Base-by-base conservation (phyloP, 2,113 vertebrate species). In the Furnarius figulus region DNA sequence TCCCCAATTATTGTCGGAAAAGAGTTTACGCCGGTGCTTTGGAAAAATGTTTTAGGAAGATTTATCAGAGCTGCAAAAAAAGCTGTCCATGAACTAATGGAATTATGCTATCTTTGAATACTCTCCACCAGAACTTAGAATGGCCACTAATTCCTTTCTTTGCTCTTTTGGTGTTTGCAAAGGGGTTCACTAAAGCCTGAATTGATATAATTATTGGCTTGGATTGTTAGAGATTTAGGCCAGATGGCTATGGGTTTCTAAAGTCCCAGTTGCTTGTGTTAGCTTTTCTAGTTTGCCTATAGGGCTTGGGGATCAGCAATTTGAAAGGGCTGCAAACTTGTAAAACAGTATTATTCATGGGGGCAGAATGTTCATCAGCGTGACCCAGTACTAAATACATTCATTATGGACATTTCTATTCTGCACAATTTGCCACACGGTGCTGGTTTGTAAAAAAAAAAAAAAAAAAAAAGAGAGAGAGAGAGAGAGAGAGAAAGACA, bases 341-440 rank as follows among this genome's bases (percentile, higher is more conserved):
- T 98, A 98, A 98, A 99, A 98, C 97, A 98, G 97, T 97, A 97
- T 98, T 98, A 98, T 98, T 98, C 98, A 98, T 98, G 97, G 97
- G 98, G 98, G 97, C 98, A 97, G 97, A 98, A 98, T 98, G 99
- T 98, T 98, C 98, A 97, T 98, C 97, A 91, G 98, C 97, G 97
- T 99, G 99, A 99, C 98, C 98, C 97, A 98, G 96, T 98, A 97
- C 98, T 98, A 98, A 98, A 98, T 97, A 98, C 98, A 99, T 99
- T 99, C 98, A 99, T 99, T 99, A 98, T 97, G 98, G 98, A 92
- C 97, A 97, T 98, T 98, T 98, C 97, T 97, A 98, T 98, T 99
- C 98, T 98, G 95, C 96, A 94, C 98, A 97, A 98, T 99, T 99
- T 98, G 98, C 98, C 98, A 99, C 99, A 98, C 98, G 93, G 98